Percentiles rank a stretch among this genome's conserved stretches.
phyloP scores from a whole-genome alignment of 2,888 invertebrate species.

The Reticulitermes lucifugus region DNA sequence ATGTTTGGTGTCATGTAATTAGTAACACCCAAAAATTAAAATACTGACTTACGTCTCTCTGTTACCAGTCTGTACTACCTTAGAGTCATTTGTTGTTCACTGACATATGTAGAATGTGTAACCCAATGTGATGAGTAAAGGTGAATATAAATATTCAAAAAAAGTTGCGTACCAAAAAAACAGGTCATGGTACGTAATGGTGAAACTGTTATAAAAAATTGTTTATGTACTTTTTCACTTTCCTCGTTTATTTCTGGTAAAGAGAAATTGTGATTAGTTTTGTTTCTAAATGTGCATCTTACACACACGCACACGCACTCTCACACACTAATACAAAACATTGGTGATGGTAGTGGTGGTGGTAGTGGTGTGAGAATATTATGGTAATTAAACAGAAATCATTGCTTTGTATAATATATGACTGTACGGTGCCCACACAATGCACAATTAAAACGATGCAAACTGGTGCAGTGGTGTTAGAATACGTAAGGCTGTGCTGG shows the following conservation, averaged over 20 bases:
- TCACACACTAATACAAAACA: conserved; percentile 51
- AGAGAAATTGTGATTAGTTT: conserved; percentile 22
- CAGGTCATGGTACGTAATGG: conserved; percentile 32
- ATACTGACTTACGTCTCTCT: background rate
- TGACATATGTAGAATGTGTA: background rate
- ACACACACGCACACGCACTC: conserved; percentile 54
- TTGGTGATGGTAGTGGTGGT: conserved; percentile 35
- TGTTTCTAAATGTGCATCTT: conserved; percentile 44
- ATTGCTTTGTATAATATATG: conserved; percentile 41
- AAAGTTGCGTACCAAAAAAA: conserved; percentile 44
- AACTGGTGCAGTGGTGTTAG: conserved; percentile 54
- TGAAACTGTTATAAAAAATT: conserved; percentile 11
- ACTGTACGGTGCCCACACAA: conserved; percentile 53
- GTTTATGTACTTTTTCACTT: background rate
- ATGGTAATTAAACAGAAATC: conserved; percentile 37
- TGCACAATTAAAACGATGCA: conserved; percentile 53
- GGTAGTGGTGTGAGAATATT: conserved; percentile 48
- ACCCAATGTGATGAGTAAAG: conserved; percentile 16
- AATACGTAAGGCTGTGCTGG: conserved; percentile 54
- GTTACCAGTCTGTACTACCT: background rate
- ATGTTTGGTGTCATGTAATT: background rate
- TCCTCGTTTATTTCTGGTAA: conserved; percentile 1
- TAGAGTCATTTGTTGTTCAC: background rate
- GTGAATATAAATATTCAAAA: conserved; percentile 4
- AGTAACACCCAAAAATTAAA: background rate